Evolutionary conservation across 2,113 vertebrate species (phyloP), one percentile per base, ranked within the genome.

Genomic region (Polypterus senegalus): DNA sequence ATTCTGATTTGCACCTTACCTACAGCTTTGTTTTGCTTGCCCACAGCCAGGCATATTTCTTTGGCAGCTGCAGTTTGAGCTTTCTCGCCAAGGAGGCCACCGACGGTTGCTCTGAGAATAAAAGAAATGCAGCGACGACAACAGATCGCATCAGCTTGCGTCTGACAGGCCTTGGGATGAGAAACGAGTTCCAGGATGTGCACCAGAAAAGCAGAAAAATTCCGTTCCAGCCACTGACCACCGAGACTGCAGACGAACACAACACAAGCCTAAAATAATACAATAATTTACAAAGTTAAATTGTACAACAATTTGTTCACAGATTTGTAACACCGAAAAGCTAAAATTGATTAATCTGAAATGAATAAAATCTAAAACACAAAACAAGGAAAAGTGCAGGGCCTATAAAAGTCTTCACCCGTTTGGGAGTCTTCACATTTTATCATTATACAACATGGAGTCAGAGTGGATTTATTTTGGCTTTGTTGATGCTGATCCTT

Each of bases 81-180:
- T 77, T 93, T 97, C 78, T 93, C 94, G 60, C 94, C 92, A 54
- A 97, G 87, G 70, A 97, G 86, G 47, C 83, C 78, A 68, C 92
- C 88, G 66, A 94, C 59, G 45, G 86, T 85, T 69, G 88, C 84
- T 74, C 91, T 83, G 64, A 98, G 87, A 65, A 95, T 83, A 78
- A 94, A 96, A 1, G 93, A 92, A 65, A 94, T 73, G 58, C 94
- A 97, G 65, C 82, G 75, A 7, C 88, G 86, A 60, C 80, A 81
- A 65, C 80, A 77, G 27, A 82, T 63, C 4, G 86, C 87, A 47
- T 95, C 93, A 4, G 61, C 60, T 0, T 84, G 78, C 48, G 78
- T 88, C 66, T 91, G 90, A 9, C 80, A 74, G 64, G 80, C 85
- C 71, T 87, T 85, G 48, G 84, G 71, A 60, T 92, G 81, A 61